Evolutionary conservation across 1,140 invertebrate genomes (phyloP).

Genomic region (Nilaparvata lugens): DNA sequence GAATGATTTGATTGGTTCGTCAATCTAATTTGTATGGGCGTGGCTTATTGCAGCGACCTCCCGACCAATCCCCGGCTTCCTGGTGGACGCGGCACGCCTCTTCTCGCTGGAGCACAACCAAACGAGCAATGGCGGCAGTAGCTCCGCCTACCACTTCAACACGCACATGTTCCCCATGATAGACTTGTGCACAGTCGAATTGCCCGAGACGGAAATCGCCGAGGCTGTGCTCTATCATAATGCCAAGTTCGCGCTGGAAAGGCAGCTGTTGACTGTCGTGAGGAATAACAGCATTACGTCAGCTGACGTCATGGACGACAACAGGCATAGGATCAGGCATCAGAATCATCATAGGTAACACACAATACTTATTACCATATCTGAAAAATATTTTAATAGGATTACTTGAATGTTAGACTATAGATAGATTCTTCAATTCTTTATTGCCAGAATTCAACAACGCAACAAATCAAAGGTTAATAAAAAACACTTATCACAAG

Average conservation of each 20-base stretch:
- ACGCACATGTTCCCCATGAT: conserved; percentile 23
- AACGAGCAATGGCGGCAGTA: neutral
- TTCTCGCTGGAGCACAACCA: neutral
- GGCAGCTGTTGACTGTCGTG: neutral
- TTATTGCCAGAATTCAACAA: too few relatives aligned
- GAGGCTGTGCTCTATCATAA: conserved; percentile 15
- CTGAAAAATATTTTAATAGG: too few relatives aligned
- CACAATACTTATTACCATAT: too few relatives aligned
- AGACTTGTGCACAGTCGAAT: conserved; percentile 25
- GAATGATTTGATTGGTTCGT: too few relatives aligned
- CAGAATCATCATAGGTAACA: conserved; percentile 3
- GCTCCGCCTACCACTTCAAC: conserved; percentile 9
- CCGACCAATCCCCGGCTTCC: conserved; percentile 18
- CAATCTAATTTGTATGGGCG: neutral
- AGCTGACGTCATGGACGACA: neutral
- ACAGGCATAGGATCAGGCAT: conserved; percentile 6
- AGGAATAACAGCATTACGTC: neutral
- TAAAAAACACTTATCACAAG: too few relatives aligned
- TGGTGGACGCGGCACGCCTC: conserved; percentile 7
- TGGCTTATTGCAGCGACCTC: conserved; percentile 16
- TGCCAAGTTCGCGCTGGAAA: conserved; percentile 13
- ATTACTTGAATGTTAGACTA: too few relatives aligned
- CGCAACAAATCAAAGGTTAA: too few relatives aligned
- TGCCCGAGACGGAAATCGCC: conserved; percentile 17
- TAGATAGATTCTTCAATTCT: too few relatives aligned